Conservation (phyloP, 2,888 invertebrate species). For the Athalia cordata region DNA sequence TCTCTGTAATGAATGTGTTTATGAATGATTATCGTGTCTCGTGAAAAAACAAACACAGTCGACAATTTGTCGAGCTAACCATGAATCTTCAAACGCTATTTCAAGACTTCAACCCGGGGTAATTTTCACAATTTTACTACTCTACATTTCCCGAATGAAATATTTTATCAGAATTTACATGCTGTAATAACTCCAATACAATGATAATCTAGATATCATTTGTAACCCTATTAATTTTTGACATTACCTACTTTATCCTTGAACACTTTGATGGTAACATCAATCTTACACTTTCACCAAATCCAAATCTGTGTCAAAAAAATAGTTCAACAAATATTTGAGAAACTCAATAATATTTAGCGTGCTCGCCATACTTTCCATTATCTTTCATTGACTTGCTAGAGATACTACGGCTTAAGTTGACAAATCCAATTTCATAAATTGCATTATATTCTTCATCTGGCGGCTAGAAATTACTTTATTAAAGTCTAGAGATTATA, state of each 20-base stretch:
- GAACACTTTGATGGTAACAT: background rate
- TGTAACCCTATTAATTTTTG: background rate
- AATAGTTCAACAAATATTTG: background rate
- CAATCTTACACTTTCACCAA: background rate
- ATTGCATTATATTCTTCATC: too few relatives aligned
- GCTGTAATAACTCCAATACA: background rate
- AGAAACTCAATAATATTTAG: slow-evolving; percentile 38
- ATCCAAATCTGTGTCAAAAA: slow-evolving; percentile 26
- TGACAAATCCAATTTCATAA: too few relatives aligned
- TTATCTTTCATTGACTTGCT: background rate
- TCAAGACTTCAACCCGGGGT: slow-evolving; percentile 95
- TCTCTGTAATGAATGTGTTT: slow-evolving; percentile 47
- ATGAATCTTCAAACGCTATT: slow-evolving; percentile 94
- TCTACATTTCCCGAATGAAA: slow-evolving; percentile 1
- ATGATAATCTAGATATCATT: background rate
- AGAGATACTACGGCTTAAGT: too few relatives aligned
- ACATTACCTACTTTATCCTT: background rate
- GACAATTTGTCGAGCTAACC: slow-evolving; percentile 58
- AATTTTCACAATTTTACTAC: slow-evolving; percentile 57
- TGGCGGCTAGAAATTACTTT: too few relatives aligned
- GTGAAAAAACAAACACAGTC: slow-evolving; percentile 59
- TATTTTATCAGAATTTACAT: too few relatives aligned
- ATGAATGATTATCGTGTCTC: slow-evolving; percentile 48
- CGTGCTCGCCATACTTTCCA: slow-evolving; percentile 21
- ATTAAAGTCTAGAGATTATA: too few relatives aligned